Base-by-base conservation (phyloP, 2,888 invertebrate species). In the Hirtodrosophila histrioides region DNA sequence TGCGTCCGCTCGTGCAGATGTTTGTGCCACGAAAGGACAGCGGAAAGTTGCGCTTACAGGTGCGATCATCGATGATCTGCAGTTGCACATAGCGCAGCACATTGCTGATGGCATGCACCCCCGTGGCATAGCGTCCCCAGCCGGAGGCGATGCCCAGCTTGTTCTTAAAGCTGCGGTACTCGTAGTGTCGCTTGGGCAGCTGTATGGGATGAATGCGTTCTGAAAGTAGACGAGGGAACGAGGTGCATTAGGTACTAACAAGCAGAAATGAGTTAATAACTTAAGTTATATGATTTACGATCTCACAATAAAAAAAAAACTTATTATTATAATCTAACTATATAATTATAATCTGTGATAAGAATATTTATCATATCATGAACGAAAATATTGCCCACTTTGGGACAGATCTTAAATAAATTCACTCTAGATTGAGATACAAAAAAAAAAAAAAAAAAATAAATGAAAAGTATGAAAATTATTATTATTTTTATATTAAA, bases 91-190 rank as follows among this genome's bases (percentile, higher is more conserved):
- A 91, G 35, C 92, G 90, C 46, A 93, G 78, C 24, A 92, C 91
- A 43, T 90, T 89, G 71, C 91, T 91, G 33, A 91, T 90, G 24
- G 91, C 91, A 69, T 91, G 90, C 0, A 91, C 90, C 2, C 90
- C 90, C 1, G 90, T 88, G 4, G 91, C 89, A 75, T 89, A 90
- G 40, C 90, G 91, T 6, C 93, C 93, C 93, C 93, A 93, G 9
- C 93, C 93, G 23, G 92, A 92, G 46, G 92, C 92, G 5, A 91
- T 87, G 23, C 90, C 92, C 24, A 88, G 68, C 50, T 89, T 89
- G 50, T 90, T 90, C 43, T 88, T 89, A 49, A 92, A 92, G 45
- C 70, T 87, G 17, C 87, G 89, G 27, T 87, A 86, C 48, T 88
- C 90, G 57, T 90, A 90, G 49, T 87, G 89, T 3, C 90, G 77